phyloP scores from a whole-genome alignment of 1,140 invertebrate species.

The Chionoecetes opilio region DNA sequence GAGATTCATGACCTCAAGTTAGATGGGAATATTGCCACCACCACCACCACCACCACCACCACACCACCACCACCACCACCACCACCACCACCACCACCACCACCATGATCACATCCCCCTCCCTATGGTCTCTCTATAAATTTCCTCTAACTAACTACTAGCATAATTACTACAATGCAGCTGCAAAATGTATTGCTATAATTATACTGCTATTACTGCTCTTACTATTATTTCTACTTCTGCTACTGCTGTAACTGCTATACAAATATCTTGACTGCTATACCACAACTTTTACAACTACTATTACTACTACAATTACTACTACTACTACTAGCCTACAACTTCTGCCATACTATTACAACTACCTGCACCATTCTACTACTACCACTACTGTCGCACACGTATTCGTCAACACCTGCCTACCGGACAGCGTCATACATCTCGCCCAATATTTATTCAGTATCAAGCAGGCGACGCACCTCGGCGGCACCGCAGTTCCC shows the following conservation, averaged over 20 bases:
- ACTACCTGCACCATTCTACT: too few species aligned
- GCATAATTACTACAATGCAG: neutral
- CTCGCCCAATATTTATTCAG: neutral
- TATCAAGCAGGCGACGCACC: neutral
- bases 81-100: neutral
- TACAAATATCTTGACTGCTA: too few species aligned
- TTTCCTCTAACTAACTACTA: neutral
- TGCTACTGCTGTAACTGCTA: too few species aligned
- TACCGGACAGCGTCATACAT: neutral
- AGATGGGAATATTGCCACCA: neutral
- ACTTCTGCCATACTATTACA: too few species aligned
- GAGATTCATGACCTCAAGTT: constrained; percentile 14
- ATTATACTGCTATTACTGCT: neutral
- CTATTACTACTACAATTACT: neutral
- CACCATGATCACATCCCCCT: neutral
- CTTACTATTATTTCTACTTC: neutral
- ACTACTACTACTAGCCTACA: too few species aligned
- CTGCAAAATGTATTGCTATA: neutral
- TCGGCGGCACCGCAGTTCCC: neutral
- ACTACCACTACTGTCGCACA: too few species aligned
- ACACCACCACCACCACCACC: neutral
- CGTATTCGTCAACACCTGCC: neutral
- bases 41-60: neutral
- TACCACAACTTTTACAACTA: neutral
- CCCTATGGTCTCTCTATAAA: neutral